phyloP scores from a whole-genome alignment of 2,888 invertebrate genomes.

The Celastrina argiolus region DNA sequence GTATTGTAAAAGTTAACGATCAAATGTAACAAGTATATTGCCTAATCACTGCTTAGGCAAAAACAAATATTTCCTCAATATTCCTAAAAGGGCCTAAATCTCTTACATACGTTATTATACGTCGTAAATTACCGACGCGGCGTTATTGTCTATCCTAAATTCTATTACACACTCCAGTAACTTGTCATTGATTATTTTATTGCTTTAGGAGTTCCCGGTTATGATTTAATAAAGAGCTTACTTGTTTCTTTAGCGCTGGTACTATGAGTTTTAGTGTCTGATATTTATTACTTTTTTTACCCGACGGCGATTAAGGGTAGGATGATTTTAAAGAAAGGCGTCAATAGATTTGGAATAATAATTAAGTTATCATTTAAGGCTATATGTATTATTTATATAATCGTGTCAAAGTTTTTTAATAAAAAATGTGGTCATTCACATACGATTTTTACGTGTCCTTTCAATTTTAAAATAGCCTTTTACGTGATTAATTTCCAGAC shows the following conservation, averaged over 20 bases:
- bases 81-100: not conserved
- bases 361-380: too few relatives aligned
- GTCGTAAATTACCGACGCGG: constrained; percentile 2
- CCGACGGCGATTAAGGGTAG: too few relatives aligned
- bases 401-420: too few relatives aligned
- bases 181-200: constrained; percentile 1
- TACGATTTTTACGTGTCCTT: too few relatives aligned
- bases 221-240: not conserved
- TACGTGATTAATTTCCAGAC: not conserved
- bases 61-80: not conserved
- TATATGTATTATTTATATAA: too few relatives aligned
- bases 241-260: not conserved
- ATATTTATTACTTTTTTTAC: too few relatives aligned
- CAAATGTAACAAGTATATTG: not conserved
- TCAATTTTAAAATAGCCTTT: too few relatives aligned
- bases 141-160: not conserved
- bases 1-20: not conserved
- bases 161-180: constrained; percentile 10
- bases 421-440: too few relatives aligned
- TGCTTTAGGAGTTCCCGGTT: not conserved
- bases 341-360: too few relatives aligned
- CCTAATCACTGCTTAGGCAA: not conserved
- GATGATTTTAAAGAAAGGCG: too few relatives aligned
- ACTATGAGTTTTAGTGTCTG: not conserved
- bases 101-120: not conserved